Base-by-base conservation (phyloP, 2,797 vertebrate species). In the Alcedo atthis region DNA sequence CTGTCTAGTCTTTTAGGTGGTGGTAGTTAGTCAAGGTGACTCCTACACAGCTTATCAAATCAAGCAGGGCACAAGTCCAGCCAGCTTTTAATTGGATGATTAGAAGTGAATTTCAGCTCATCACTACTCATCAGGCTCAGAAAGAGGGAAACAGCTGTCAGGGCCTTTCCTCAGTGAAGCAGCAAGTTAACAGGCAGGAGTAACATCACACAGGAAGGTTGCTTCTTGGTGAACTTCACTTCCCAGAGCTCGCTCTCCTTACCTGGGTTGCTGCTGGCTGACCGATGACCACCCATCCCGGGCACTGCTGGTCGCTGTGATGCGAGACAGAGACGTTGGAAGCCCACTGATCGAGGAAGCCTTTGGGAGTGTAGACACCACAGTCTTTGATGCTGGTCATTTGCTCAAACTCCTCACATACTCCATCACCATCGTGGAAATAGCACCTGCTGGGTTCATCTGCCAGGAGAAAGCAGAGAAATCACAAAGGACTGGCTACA, bases 331-430 rank as follows among this genome's bases (percentile, higher is more conserved):
- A 98, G 15, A 98, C 98, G 3, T 97, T 97, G 77, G 98, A 98
- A 42, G 99, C 99, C 99, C 99, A 99, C 35, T 99, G 99, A 95
- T 99, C 99, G 33, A 99, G 97, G 96, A 99, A 99, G 37, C 99
- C 99, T 37, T 97, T 98, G 49, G 99, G 99, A 3, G 99, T 99
- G 96, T 99, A 99, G 76, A 99, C 98, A 1, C 99, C 99, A 45
- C 99, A 99, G 97, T 99, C 99, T 87, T 98, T 98, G 87, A 99
- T 98, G 55, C 99, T 99, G 9, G 98, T 99, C 98, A 99, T 98
- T 69, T 98, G 98, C 95, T 99, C 99, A 92, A 99, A 99, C 92
- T 99, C 99, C 94, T 99, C 99, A 55, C 99, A 99, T 53, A 99
- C 97, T 8, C 99, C 99, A 12, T 99, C 99, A 0, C 99, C 99